Base-by-base conservation (phyloP, 2,113 vertebrate species). In the Leuciscus idus region DNA sequence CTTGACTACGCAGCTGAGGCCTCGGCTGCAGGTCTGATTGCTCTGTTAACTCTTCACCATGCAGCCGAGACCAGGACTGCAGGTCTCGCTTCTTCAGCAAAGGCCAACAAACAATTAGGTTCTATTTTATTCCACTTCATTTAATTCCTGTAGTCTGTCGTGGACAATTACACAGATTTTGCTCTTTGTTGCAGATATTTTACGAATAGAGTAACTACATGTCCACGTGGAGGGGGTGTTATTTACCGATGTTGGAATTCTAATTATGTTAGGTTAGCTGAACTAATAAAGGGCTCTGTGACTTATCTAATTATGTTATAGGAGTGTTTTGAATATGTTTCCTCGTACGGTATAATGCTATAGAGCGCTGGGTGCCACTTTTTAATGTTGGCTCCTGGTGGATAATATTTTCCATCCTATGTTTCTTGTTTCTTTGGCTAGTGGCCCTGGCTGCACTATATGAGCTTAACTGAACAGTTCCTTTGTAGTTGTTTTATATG, bases 1-100 rank as follows among this genome's bases (percentile, higher is more conserved):
- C 88, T 86, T 84, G 83, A 80, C 84, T 90, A 84, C 86, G 78
- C 81, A 74, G 89, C 85, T 86, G 87, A 88, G 85, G 79, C 88
- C 85, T 66, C 52, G 66, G 79, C 83, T 87, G 88, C 87, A 64
- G 83, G 90, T 88, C 87, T 90, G 87, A 88, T 83, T 84, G 87
- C 85, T 86, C 87, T 74, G 86, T 87, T 89, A 86, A 84, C 83
- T 86, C 89, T 66, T 89, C 83, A 78, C 55, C 73, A 43, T 55
- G 36, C 76, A 75, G 76, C 85, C 86, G 61, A 79, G 89, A 50
- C 86, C 74, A 80, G 79, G 68, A 84, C 73, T 82, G 77, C 87
- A 66, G 68, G 64, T 85, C 80, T 87, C 26, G 36, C 74, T 87
- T 76, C 75, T 79, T 88, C 84, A 61, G 55, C 82, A 84, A 83